A percentile compares a stretch with the other conserved stretches of the same genome.
phyloP scores from a whole-genome alignment of 2,113 vertebrate species.

The Cephalopterus ornatus region DNA sequence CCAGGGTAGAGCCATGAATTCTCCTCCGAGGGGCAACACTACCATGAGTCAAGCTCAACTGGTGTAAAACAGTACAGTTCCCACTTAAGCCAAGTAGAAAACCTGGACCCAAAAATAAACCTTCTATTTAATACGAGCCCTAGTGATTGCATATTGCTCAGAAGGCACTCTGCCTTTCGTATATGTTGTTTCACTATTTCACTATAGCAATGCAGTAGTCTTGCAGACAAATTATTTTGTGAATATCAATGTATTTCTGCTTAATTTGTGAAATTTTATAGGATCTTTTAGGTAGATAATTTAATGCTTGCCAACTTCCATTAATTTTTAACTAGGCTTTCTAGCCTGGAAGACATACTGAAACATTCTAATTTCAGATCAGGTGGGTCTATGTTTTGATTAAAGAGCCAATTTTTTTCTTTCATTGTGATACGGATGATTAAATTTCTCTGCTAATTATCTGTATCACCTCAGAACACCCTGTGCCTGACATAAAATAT shows the following conservation, averaged over 20 bases:
- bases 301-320: conserved; percentile 58
- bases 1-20: neutral
- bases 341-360: conserved; percentile 41
- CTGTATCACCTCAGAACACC: conserved; percentile 48
- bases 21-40: neutral
- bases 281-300: conserved; percentile 36
- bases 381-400: conserved; percentile 45
- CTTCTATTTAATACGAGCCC: neutral
- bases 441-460: conserved; percentile 60
- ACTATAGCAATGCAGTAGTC: neutral
- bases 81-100: neutral
- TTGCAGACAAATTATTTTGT: neutral
- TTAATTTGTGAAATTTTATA: conserved; percentile 13
- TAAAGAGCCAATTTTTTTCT: conserved; percentile 35
- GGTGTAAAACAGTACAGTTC: neutral
- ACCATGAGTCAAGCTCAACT: neutral
- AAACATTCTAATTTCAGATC: conserved; percentile 49
- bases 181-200: neutral
- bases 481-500: conserved; percentile 24
- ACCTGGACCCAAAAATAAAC: neutral
- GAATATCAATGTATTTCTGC: neutral
- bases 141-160: neutral
- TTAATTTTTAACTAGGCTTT: conserved; percentile 38
- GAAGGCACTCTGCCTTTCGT: neutral
- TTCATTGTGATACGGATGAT: conserved; percentile 49